Percentiles rank a stretch among this genome's conserved stretches.
phyloP scores from a whole-genome alignment of 1,140 invertebrate species.

The Eubasilissa regina region DNA sequence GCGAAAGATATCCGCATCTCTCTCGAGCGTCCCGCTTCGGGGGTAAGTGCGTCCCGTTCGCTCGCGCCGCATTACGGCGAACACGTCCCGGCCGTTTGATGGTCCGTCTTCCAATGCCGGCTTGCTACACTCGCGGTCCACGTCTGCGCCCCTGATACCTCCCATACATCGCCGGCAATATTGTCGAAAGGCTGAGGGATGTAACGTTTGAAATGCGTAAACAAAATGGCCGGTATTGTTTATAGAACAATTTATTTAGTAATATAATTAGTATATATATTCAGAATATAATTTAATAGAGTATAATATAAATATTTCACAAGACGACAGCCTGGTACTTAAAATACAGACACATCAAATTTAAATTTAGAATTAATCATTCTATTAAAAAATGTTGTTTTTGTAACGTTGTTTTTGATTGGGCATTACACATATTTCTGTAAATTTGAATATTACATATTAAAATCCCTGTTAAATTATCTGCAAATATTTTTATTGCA shows the following conservation, averaged over 20 bases:
- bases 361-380: too few species aligned
- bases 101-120: slow-evolving; percentile 87
- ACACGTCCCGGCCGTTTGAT: slow-evolving; percentile 83
- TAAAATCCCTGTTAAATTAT: too few species aligned
- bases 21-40: slow-evolving; percentile 53
- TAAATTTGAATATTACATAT: too few species aligned
- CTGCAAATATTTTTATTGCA: too few species aligned
- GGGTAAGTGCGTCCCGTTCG: slow-evolving; percentile 64
- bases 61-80: slow-evolving; percentile 68
- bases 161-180: slow-evolving; percentile 77
- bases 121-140: slow-evolving; percentile 70
- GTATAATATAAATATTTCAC: background rate
- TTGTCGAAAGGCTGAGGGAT: slow-evolving; percentile 25
- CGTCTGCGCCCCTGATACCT: slow-evolving; percentile 69
- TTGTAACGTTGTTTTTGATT: too few species aligned
- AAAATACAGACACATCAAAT: too few species aligned
- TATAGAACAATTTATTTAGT: background rate
- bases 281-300: too few species aligned
- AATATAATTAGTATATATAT: too few species aligned
- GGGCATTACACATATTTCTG: too few species aligned
- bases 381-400: too few species aligned
- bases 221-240: slow-evolving; percentile 45
- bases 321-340: background rate
- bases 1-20: slow-evolving; percentile 43
- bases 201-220: slow-evolving; percentile 52